These are phyloP conservation scores for Hippopotamyrus pictus DNA, from an alignment of 2,797 vertebrate species.

Conservation along the genomic window DNA sequence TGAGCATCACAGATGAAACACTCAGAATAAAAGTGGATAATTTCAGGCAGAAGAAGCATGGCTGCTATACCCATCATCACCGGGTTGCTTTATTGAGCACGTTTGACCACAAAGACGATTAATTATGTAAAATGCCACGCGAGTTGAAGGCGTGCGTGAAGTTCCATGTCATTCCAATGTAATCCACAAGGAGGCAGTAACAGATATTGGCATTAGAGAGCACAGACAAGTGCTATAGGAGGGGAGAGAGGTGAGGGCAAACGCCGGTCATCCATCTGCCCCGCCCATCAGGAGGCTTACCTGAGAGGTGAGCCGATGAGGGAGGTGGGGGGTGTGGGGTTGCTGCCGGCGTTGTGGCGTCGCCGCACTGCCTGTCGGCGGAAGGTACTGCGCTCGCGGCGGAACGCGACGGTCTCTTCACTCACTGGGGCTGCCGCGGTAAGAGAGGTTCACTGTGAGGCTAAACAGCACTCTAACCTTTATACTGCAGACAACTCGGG, in stretches of 20 bases:
- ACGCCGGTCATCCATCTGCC: slow-evolving; percentile 47
- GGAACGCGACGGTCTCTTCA: slow-evolving; percentile 92
- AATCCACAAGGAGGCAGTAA: slow-evolving; percentile 3
- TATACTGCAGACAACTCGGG: neutral
- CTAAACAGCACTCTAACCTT: neutral
- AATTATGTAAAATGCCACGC: neutral
- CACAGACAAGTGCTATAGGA: neutral
- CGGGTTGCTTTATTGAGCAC: neutral
- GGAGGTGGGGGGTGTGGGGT: slow-evolving; percentile 92
- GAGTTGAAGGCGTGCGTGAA: neutral
- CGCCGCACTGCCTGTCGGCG: slow-evolving; percentile 96
- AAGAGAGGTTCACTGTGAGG: slow-evolving; percentile 44
- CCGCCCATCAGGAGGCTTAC: slow-evolving; percentile 65
- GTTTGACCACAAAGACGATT: neutral
- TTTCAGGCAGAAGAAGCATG: neutral
- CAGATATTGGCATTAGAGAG: neutral
- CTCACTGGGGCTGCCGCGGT: slow-evolving; percentile 80
- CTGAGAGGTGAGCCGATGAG: slow-evolving; percentile 98
- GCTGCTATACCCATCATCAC: neutral
- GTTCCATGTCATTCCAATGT: neutral
- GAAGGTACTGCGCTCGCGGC: slow-evolving; percentile 96
- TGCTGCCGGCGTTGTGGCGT: slow-evolving; percentile 98
- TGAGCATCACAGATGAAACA: neutral
- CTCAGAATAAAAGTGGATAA: neutral
- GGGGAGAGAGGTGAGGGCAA: neutral